These are phyloP conservation scores for Leptoteleia sp. DNA, from an alignment of 1,140 invertebrate genomes.

Conservation along the genomic window DNA sequence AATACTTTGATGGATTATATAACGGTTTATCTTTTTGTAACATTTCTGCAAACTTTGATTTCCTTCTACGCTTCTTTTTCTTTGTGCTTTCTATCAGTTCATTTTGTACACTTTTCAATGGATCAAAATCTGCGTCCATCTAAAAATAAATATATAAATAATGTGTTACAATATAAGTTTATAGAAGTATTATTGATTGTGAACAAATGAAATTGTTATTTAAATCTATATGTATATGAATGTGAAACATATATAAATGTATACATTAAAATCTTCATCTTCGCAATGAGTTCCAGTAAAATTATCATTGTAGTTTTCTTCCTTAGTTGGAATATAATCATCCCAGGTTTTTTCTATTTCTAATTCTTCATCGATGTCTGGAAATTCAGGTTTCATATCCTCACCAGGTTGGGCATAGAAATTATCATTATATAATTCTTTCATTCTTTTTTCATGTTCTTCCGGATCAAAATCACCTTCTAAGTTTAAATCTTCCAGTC, in stretches of 20 bases:
- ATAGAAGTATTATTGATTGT: no score
- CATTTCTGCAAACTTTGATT: slow-evolving; percentile 87
- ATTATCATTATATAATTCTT: slow-evolving; percentile 91
- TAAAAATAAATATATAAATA: slow-evolving; percentile 70
- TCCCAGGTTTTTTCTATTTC: slow-evolving; percentile 89
- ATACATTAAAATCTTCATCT: slow-evolving; percentile 90
- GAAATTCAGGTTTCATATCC: slow-evolving; percentile 90
- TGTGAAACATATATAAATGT: no score
- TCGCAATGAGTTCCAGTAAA: slow-evolving; percentile 84
- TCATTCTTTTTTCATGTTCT: slow-evolving; percentile 93
- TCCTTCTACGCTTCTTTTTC: slow-evolving; percentile 84
- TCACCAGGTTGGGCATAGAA: slow-evolving; percentile 89
- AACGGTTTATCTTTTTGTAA: slow-evolving; percentile 88
- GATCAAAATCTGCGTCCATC: slow-evolving; percentile 95
- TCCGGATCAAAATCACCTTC: slow-evolving; percentile 97
- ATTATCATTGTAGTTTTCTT: slow-evolving; percentile 67
- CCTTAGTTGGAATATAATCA: slow-evolving; percentile 82
- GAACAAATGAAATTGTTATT: no score
- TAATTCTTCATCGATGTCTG: slow-evolving; percentile 89
- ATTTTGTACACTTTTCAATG: slow-evolving; percentile 81
- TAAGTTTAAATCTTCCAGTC: slow-evolving; percentile 82
- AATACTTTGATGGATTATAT: slow-evolving; percentile 87
- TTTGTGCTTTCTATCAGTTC: slow-evolving; percentile 84
- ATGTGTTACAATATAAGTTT: neutral
- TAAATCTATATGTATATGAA: no score